Conservation (phyloP, 1,140 invertebrate species). For the Alviniconcha marisindica region DNA sequence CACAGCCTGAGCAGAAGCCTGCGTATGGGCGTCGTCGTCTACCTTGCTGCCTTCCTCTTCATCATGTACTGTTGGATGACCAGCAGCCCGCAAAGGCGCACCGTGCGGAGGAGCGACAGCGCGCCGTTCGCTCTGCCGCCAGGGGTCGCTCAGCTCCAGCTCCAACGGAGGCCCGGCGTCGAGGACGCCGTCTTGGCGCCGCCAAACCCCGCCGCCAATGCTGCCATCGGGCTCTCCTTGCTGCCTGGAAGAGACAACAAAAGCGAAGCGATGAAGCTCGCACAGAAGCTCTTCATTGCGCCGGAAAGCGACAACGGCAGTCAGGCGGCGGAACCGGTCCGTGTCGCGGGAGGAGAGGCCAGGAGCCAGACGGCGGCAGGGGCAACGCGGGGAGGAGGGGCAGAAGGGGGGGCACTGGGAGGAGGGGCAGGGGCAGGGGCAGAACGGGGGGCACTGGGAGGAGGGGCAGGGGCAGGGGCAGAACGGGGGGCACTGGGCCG, state of each 20-base stretch:
- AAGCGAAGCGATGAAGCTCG: too few relatives aligned
- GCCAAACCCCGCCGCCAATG: too few relatives aligned
- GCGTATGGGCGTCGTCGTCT: background rate
- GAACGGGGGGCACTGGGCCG: background rate
- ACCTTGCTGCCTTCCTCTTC: background rate
- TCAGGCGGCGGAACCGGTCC: background rate
- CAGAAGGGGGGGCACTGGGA: background rate
- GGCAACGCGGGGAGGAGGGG: background rate
- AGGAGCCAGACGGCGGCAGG: background rate
- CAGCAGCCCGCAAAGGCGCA: background rate
- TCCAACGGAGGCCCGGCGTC: too few relatives aligned
- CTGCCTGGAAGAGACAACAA: too few relatives aligned
- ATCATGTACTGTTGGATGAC: slow-evolving; percentile 3
- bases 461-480: background rate
- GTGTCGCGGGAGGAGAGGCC: background rate
- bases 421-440: background rate
- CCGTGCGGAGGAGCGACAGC: too few relatives aligned
- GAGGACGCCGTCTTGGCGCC: too few relatives aligned
- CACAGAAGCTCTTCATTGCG: too few relatives aligned
- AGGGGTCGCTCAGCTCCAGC: too few relatives aligned
- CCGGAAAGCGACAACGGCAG: background rate
- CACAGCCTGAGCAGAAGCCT: background rate
- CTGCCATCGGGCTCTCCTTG: too few relatives aligned
- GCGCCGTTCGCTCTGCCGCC: too few relatives aligned
- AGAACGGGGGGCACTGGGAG: background rate